phyloP scores from a whole-genome alignment of 2,888 invertebrate genomes.

The Galeopsomyia nigrocyanea region DNA sequence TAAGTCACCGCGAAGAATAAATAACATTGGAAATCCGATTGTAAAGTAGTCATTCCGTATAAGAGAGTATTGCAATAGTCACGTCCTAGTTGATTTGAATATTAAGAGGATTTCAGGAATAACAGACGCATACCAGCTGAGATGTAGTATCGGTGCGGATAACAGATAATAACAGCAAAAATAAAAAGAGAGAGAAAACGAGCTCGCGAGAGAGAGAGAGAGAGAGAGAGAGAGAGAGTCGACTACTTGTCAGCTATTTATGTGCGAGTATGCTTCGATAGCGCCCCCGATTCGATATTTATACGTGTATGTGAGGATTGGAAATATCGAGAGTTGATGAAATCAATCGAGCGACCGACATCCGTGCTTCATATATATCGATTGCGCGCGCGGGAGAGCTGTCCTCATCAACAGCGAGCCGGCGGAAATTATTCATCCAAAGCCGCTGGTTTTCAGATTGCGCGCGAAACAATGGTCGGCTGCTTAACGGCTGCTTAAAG shows the following conservation, averaged over 20 bases:
- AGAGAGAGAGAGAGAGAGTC: not conserved
- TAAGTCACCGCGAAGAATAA: too few species aligned
- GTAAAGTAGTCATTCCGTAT: too few species aligned
- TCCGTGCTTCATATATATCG: conserved; percentile 10
- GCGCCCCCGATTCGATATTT: conserved; percentile 33
- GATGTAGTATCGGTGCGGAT: not conserved
- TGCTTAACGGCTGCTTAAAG: too few species aligned
- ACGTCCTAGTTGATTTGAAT: too few species aligned
- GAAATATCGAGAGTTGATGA: conserved; percentile 33
- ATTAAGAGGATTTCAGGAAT: not conserved
- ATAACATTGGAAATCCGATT: too few species aligned
- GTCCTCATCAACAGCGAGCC: conserved; percentile 13
- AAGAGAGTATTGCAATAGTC: too few species aligned
- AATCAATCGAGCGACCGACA: conserved; percentile 34
- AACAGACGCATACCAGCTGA: conserved; percentile 7
- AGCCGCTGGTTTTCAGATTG: not conserved
- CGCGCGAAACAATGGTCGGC: not conserved
- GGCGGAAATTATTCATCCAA: conserved; percentile 24
- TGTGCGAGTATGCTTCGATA: conserved; percentile 25
- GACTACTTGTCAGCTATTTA: conserved; percentile 37
- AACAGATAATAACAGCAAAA: not conserved
- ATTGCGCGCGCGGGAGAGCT: too few species aligned
- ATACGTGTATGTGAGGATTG: conserved; percentile 14
- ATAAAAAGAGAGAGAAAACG: not conserved
- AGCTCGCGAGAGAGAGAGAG: not conserved